phyloP scores from a whole-genome alignment of 2,797 vertebrate genomes.

The Pseudomugil tenellus region DNA sequence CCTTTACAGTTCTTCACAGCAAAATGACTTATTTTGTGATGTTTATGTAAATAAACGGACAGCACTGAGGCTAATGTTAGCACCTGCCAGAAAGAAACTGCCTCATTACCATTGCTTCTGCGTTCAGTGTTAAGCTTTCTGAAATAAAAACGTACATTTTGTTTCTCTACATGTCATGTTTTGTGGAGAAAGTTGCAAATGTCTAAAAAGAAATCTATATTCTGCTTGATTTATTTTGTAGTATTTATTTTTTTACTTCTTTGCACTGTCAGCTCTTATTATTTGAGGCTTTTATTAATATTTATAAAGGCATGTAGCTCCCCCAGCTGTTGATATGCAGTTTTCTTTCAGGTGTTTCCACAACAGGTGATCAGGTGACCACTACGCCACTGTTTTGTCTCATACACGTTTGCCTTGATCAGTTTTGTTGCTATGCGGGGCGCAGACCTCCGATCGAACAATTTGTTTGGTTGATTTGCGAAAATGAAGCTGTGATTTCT shows the following conservation, averaged over 20 bases:
- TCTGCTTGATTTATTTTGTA: conserved; percentile 46
- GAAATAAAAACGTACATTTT: conserved; percentile 6
- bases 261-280: conserved; percentile 48
- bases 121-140: conserved; percentile 2
- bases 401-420: too few species aligned
- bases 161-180: conserved; percentile 41
- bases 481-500: conserved; percentile 10
- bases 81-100: neutral
- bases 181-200: conserved; percentile 31
- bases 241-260: conserved; percentile 72
- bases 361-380: conserved; percentile 15
- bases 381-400: conserved; percentile 5
- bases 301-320: conserved; percentile 42
- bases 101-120: conserved; percentile 14
- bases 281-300: conserved; percentile 28
- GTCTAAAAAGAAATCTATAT: conserved; percentile 44
- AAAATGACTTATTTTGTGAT: conserved; percentile 11
- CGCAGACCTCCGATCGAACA: too few species aligned
- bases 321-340: conserved; percentile 18
- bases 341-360: conserved; percentile 31
- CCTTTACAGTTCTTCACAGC: neutral
- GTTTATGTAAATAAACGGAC: conserved; percentile 24
- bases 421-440: too few species aligned
- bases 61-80: conserved; percentile 19
- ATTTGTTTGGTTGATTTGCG: conserved; percentile 16